Base-by-base conservation (phyloP, 2,888 invertebrate species). In the Bombylius major region DNA sequence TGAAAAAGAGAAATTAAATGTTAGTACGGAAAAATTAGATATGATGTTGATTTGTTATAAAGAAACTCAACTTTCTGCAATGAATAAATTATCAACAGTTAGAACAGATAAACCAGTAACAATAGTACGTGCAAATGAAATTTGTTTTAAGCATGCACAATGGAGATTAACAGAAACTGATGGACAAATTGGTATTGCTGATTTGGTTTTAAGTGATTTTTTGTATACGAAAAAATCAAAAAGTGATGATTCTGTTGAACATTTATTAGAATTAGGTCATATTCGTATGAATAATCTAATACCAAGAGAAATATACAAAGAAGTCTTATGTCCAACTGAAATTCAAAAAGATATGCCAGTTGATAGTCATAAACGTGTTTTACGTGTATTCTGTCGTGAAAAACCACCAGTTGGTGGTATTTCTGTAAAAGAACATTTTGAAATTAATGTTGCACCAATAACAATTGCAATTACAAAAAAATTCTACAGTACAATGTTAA, bases 351-450 rank as follows among this genome's bases (percentile, higher is more conserved):
- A 91, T 54, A 92, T 93, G 79, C 94, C 94, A 0, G 86, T 95
- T 36, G 94, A 95, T 58, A 71, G 72, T 4, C 83, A 93, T 46
- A 91, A 92, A 75, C 84, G 94, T 67, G 92, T 96, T 31, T 76
- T 99, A 61, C 81, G 98, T 60, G 89, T 99, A 50, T 93, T 96
- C 75, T 97, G 98, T 65, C 81, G 96, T 58, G 98, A 98, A 75
- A 87, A 90, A 62, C 92, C 94, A 50, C 96, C 95, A 0, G 98
- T 98, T 7, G 97, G 96, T n/a, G 99, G 99, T 4, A 99, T 99
- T 64, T 90, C 95, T 0, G 94, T 99, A 13, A 99, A 98, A 72
- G 98, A 99, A 70, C 96, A 97, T 75, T 96, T 99, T 72, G 99
- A 99, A 77, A 94, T 98, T 62, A 97, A 97, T 76, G 88, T 98